These are phyloP conservation scores for Xanthorhoe designata DNA, from an alignment of 2,888 invertebrate species.

Conservation along the genomic window DNA sequence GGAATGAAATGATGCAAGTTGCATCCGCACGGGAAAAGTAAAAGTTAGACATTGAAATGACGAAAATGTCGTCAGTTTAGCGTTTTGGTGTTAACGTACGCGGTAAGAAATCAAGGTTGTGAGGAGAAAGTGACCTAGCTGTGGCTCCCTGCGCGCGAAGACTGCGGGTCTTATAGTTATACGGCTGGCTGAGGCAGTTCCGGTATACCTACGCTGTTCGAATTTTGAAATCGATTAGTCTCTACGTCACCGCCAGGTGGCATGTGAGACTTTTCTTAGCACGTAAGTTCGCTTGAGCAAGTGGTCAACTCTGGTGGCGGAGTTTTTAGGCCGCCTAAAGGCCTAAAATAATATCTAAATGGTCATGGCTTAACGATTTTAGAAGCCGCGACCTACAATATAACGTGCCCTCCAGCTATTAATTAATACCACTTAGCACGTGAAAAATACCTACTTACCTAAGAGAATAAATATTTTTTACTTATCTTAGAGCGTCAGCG, in stretches of 20 bases:
- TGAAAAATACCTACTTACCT: background rate
- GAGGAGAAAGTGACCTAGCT: constrained; percentile 80
- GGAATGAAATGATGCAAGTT: constrained; percentile 49
- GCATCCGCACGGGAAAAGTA: constrained; percentile 71
- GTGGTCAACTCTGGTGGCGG: no score
- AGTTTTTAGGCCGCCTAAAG: no score
- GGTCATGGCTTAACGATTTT: no score
- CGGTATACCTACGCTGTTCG: constrained; percentile 35
- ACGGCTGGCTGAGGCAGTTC: constrained; percentile 37
- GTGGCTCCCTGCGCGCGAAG: constrained; percentile 54
- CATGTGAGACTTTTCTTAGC: constrained; percentile 3
- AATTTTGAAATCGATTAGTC: constrained; percentile 36
- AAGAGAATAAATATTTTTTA: no score
- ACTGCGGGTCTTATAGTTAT: constrained; percentile 53
- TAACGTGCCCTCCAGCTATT: no score
- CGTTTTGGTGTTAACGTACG: constrained; percentile 69
- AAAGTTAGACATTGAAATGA: constrained; percentile 70
- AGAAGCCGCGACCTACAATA: no score
- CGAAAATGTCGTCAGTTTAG: constrained; percentile 72
- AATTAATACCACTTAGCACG: background rate
- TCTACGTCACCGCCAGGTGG: constrained; percentile 16
- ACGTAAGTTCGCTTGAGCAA: background rate
- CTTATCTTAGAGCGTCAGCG: no score
- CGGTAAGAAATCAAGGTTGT: constrained; percentile 82
- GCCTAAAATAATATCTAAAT: no score